These are phyloP conservation scores for Chroicocephalus ridibundus DNA, from an alignment of 2,113 vertebrate species.

Conservation along the genomic window DNA sequence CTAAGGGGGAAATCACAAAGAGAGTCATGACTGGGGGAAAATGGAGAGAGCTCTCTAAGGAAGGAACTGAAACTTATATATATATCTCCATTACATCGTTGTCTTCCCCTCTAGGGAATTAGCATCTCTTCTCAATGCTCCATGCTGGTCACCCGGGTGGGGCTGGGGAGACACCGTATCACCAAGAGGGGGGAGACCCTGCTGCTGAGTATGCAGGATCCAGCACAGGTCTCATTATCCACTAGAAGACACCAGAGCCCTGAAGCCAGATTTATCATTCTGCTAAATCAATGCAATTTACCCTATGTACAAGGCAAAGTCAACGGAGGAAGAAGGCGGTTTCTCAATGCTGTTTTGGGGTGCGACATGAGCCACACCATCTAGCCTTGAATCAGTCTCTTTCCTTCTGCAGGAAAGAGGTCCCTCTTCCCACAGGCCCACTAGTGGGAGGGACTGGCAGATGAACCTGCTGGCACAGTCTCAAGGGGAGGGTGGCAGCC, in stretches of 20 bases:
- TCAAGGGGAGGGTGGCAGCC: accelerated
- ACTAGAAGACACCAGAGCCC: neutral
- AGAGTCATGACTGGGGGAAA: neutral
- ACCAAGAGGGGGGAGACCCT: neutral
- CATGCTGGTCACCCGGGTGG: neutral
- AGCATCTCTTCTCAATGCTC: neutral
- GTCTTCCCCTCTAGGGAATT: neutral
- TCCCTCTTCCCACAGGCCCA: neutral
- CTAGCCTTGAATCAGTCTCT: neutral
- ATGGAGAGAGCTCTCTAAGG: neutral
- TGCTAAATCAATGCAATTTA: neutral
- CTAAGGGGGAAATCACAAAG: neutral
- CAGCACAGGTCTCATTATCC: neutral
- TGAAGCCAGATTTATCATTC: neutral
- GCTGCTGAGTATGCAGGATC: neutral
- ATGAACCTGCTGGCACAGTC: neutral
- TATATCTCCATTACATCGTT: neutral
- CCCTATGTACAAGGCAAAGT: neutral
- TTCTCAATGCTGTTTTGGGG: neutral
- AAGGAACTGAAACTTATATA: neutral
- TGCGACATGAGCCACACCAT: neutral
- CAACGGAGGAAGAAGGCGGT: neutral
- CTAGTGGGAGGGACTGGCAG: neutral
- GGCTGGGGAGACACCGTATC: neutral
- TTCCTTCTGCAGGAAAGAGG: neutral